These are phyloP conservation scores for Tyrophagus putrescentiae DNA, from an alignment of 1,140 invertebrate species.

Conservation along the genomic window DNA sequence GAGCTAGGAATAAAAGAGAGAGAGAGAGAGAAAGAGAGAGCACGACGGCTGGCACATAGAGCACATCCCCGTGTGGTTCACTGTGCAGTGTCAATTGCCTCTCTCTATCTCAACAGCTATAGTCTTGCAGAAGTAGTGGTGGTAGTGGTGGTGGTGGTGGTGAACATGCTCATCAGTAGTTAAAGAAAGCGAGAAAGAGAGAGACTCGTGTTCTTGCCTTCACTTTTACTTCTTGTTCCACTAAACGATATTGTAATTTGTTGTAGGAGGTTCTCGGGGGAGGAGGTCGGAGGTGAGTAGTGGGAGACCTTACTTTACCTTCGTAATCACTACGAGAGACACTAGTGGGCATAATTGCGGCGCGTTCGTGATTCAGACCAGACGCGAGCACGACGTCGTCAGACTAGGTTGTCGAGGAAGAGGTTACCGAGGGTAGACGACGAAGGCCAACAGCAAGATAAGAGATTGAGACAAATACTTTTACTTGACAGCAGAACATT, in stretches of 20 bases:
- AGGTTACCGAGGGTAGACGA: too few species aligned
- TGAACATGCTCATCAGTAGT: background rate
- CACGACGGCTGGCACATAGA: background rate
- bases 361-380: background rate
- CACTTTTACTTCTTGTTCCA: constrained; percentile 12
- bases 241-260: constrained; percentile 16
- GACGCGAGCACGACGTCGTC: background rate
- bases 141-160: background rate
- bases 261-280: constrained; percentile 11
- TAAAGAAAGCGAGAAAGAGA: too few species aligned
- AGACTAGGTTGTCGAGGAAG: background rate
- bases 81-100: background rate
- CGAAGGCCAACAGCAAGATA: too few species aligned
- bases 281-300: constrained; percentile 14
- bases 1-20: too few species aligned
- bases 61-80: background rate
- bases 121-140: too few species aligned
- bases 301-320: too few species aligned
- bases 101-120: too few species aligned
- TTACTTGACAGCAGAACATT: too few species aligned
- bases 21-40: too few species aligned
- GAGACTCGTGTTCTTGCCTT: too few species aligned
- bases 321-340: background rate
- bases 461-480: too few species aligned
- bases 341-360: background rate